A percentile compares a stretch with the other conserved stretches of the same genome.
Conservation (phyloP, 2,888 invertebrate species). For the Deilephila porcellus region DNA sequence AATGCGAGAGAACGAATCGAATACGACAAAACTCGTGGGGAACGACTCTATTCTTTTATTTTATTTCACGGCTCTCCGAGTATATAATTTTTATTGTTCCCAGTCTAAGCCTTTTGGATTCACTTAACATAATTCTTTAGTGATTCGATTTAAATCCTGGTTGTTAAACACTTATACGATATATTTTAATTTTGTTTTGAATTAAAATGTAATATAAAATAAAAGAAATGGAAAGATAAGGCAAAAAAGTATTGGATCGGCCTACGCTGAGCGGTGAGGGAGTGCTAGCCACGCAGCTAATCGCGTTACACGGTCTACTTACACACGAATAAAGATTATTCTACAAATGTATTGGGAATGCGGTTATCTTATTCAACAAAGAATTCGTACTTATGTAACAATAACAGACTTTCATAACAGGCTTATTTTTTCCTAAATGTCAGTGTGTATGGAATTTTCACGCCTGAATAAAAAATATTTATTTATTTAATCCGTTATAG, state of each 20-base stretch:
- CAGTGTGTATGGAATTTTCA: too few relatives aligned
- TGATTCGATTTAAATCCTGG: not conserved
- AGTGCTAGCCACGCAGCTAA: constrained; percentile 22
- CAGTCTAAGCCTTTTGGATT: constrained; percentile 20
- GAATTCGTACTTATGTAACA: not conserved
- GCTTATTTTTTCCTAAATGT: too few relatives aligned
- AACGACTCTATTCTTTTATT: constrained; percentile 29
- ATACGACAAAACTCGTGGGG: constrained; percentile 35
- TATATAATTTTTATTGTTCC: constrained; percentile 34
- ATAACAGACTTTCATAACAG: too few relatives aligned
- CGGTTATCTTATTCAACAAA: not conserved
- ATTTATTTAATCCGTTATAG: too few relatives aligned
- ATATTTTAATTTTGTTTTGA: not conserved
- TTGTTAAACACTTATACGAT: not conserved
- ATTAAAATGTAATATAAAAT: not conserved
- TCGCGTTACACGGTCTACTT: constrained; percentile 25
- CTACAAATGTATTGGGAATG: constrained; percentile 1
- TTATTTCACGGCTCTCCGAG: constrained; percentile 35
- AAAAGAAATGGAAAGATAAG: not conserved
- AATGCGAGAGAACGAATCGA: constrained; percentile 36
- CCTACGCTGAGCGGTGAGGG: not conserved
- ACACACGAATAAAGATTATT: constrained; percentile 19
- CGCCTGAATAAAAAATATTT: too few relatives aligned
- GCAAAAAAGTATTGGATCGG: not conserved
- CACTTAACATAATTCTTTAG: constrained; percentile 8